A percentile compares a stretch with the other conserved stretches of the same genome.
phyloP scores from a whole-genome alignment of 2,888 invertebrate species.

The Drosophila infuscata region DNA sequence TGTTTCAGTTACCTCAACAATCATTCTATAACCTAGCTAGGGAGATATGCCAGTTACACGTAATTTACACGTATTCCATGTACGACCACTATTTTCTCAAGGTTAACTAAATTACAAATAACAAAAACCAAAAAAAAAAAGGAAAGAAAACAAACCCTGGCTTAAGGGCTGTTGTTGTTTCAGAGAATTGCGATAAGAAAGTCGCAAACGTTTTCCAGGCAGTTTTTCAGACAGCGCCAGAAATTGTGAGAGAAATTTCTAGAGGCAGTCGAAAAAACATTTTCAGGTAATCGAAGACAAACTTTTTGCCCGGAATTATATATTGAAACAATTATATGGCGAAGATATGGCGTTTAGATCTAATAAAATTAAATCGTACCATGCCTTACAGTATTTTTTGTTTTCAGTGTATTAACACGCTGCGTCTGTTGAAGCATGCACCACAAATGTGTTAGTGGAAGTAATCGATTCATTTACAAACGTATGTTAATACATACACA shows the following conservation, averaged over 20 bases:
- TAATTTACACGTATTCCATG: slow-evolving; percentile 2
- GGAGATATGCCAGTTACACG: slow-evolving; percentile 7
- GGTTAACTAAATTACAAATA: slow-evolving; percentile 42
- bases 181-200: slow-evolving; percentile 48
- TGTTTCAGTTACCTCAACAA: neutral
- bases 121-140: neutral
- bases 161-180: slow-evolving; percentile 19
- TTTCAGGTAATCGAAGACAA: slow-evolving; percentile 19
- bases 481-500: neutral
- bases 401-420: slow-evolving; percentile 30
- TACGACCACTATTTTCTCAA: slow-evolving; percentile 46
- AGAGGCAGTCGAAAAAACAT: slow-evolving; percentile 11
- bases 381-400: neutral
- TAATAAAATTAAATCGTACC: neutral
- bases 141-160: slow-evolving; percentile 12
- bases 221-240: neutral
- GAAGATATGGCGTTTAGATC: neutral
- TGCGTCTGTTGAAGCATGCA: slow-evolving; percentile 30
- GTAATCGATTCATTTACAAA: slow-evolving; percentile 57
- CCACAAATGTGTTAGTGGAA: slow-evolving; percentile 52
- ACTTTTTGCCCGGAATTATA: too few relatives aligned
- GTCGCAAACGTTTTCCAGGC: slow-evolving; percentile 18
- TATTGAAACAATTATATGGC: too few relatives aligned
- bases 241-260: slow-evolving; percentile 15
- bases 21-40: neutral